Evolutionary conservation across 2,888 invertebrate genomes (phyloP).

Genomic region (Chromoteleia sp.): DNA sequence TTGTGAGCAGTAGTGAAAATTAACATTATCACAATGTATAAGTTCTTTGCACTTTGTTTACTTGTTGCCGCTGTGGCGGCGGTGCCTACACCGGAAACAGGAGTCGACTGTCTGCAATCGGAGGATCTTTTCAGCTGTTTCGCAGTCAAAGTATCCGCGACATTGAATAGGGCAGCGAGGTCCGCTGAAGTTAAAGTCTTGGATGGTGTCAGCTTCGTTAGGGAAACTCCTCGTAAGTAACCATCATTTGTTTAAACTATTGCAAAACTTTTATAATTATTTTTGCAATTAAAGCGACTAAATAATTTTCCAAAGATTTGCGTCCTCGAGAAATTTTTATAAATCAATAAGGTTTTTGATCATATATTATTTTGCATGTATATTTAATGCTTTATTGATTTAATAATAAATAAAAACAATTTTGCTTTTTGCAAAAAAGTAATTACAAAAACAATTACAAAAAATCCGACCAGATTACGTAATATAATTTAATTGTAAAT

Average conservation of each 20-base stretch:
- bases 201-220: conserved; percentile 87
- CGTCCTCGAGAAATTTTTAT: too few species aligned
- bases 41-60: conserved; percentile 81
- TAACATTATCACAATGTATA: conserved; percentile 82
- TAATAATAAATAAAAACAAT: too few species aligned
- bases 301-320: too few species aligned
- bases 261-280: too few species aligned
- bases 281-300: too few species aligned
- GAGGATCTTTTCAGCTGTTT: conserved; percentile 86
- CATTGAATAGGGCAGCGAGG: conserved; percentile 86
- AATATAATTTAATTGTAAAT: too few species aligned
- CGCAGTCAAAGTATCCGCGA: conserved; percentile 86
- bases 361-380: too few species aligned
- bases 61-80: conserved; percentile 80
- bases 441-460: too few species aligned
- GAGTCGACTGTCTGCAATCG: conserved; percentile 81
- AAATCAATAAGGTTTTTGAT: too few species aligned
- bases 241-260: neutral
- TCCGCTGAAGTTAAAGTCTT: conserved; percentile 86
- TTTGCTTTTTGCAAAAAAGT: too few species aligned
- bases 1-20: conserved; percentile 48
- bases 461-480: too few species aligned
- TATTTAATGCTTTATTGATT: too few species aligned
- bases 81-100: conserved; percentile 78
- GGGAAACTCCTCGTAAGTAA: conserved; percentile 81